Percentiles rank a stretch among this genome's conserved stretches.
Conservation (phyloP, 2,797 vertebrate species). For the Alauda arvensis region DNA sequence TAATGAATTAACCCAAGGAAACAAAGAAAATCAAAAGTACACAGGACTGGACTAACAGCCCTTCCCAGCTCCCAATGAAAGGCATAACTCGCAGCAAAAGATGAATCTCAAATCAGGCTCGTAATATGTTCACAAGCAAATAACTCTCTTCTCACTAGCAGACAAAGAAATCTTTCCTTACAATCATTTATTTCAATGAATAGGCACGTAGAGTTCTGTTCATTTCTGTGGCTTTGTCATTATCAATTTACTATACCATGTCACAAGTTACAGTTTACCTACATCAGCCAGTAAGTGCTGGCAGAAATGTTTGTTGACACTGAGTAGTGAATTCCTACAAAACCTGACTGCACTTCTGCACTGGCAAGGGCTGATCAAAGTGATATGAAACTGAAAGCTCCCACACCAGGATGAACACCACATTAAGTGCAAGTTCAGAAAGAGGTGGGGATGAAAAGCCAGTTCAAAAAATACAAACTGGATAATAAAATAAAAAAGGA, state of each 20-base stretch:
- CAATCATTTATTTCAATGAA: constrained; percentile 38
- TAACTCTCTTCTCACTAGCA: not conserved
- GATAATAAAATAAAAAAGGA: constrained; percentile 45
- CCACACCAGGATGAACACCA: constrained; percentile 27
- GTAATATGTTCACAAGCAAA: not conserved
- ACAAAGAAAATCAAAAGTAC: constrained; percentile 11
- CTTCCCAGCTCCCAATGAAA: not conserved
- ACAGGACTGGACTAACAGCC: not conserved
- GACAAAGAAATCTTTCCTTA: constrained; percentile 17
- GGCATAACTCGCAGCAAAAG: not conserved
- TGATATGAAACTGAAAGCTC: constrained; percentile 49
- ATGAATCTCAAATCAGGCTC: not conserved
- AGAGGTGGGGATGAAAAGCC: constrained; percentile 21
- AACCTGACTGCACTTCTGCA: constrained; percentile 42
- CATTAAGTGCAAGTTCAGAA: constrained; percentile 23
- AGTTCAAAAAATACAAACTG: constrained; percentile 51
- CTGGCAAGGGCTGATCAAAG: constrained; percentile 50
- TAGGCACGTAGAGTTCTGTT: not conserved
- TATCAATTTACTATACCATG: constrained; percentile 36
- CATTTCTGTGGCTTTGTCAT: not conserved
- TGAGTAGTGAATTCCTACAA: constrained; percentile 34
- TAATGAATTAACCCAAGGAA: constrained; percentile 7
- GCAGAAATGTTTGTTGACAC: constrained; percentile 37
- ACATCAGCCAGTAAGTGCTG: constrained; percentile 24
- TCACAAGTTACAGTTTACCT: constrained; percentile 48